Percentiles rank a stretch among this genome's conserved stretches.
Evolutionary conservation across 2,113 vertebrate genomes (phyloP).

Genomic region (Pimephales promelas): DNA sequence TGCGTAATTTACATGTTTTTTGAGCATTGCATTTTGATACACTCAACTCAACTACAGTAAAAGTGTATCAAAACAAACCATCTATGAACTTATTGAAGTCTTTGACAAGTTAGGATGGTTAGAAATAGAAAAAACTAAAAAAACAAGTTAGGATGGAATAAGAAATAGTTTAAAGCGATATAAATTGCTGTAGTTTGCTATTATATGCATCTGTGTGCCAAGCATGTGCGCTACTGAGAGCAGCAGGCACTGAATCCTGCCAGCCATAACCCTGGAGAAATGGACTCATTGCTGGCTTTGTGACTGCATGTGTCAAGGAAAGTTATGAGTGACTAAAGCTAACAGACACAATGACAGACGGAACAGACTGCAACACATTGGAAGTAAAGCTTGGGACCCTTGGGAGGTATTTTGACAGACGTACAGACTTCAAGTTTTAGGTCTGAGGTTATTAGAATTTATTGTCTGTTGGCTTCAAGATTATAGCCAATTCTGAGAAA

Average conservation of each 20-base stretch:
- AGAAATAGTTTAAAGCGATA: not conserved
- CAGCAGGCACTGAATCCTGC: conserved; percentile 52
- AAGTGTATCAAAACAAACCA: not conserved
- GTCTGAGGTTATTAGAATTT: conserved; percentile 15
- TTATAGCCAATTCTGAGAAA: not conserved
- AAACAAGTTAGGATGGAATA: not conserved
- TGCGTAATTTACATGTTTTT: not conserved
- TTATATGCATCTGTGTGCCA: conserved; percentile 24
- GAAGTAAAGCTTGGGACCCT: conserved; percentile 77
- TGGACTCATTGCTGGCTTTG: conserved; percentile 76
- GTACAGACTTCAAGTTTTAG: conserved; percentile 68
- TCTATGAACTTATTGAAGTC: not conserved
- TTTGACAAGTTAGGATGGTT: not conserved
- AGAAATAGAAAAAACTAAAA: no score
- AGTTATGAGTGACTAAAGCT: conserved; percentile 39
- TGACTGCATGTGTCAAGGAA: conserved; percentile 68
- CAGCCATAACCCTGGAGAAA: conserved; percentile 61
- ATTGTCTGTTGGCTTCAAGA: conserved; percentile 30
- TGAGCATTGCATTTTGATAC: not conserved
- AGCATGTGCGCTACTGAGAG: conserved; percentile 17
- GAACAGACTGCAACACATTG: conserved; percentile 80
- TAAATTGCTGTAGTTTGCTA: not conserved
- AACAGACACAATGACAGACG: conserved; percentile 76
- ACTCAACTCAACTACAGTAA: not conserved
- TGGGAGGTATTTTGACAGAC: conserved; percentile 73